Conservation (phyloP, 30 jellyfish, hydroid and myxozoan genomes). For the Cassiopea xamachana region DNA sequence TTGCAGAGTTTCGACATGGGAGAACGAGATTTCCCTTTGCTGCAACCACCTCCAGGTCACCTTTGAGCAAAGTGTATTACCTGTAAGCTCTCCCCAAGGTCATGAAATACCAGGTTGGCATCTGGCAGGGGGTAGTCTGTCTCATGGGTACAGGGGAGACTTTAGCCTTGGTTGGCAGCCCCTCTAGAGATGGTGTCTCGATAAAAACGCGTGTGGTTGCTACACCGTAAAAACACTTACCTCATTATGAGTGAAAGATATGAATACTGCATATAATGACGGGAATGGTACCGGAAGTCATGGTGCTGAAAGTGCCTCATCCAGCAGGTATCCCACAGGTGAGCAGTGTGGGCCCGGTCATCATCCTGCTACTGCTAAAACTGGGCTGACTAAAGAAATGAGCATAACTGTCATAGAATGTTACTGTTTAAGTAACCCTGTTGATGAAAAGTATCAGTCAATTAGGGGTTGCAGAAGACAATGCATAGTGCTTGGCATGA, state of each 20-base stretch:
- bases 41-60: not conserved
- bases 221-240: no score
- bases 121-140: no score
- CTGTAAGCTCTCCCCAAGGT: not conserved
- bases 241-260: not conserved
- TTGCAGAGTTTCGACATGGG: constrained; percentile 9
- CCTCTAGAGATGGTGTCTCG: no score
- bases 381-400: constrained; percentile 19
- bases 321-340: constrained; percentile 61
- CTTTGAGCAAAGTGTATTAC: not conserved
- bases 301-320: constrained; percentile 49
- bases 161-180: no score
- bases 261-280: not conserved
- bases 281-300: constrained; percentile 29
- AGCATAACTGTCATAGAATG: constrained; percentile 15
- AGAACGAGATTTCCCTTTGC: not conserved
- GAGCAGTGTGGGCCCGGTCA: constrained; percentile 53
- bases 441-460: not conserved
- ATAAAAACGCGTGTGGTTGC: no score
- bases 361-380: constrained; percentile 37
- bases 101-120: not conserved
- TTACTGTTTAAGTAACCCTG: not conserved
- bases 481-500: constrained; percentile 34
- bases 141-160: no score
- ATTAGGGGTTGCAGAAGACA: constrained; percentile 18